Conservation (phyloP, 2,113 vertebrate species). For the Tetrax tetrax region DNA sequence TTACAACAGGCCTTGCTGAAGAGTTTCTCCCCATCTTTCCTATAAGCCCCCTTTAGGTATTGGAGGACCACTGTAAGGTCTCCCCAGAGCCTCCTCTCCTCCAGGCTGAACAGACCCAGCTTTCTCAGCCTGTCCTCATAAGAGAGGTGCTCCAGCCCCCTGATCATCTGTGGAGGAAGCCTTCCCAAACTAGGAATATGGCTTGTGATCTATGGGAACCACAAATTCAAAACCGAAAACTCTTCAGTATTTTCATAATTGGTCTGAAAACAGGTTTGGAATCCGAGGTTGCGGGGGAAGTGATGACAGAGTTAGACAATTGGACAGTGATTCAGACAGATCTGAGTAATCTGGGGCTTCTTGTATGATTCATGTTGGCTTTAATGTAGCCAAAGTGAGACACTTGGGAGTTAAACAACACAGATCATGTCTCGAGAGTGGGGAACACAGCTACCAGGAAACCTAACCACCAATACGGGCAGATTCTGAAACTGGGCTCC, state of each 20-base stretch:
- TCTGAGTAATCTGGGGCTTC: not conserved
- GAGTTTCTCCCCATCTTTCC: too few species aligned
- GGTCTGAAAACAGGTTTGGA: not conserved
- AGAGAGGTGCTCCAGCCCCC: too few species aligned
- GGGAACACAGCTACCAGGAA: not conserved
- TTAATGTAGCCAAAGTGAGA: not conserved
- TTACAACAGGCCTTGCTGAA: too few species aligned
- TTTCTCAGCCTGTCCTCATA: too few species aligned
- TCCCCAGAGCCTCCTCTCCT: too few species aligned
- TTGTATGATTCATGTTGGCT: not conserved
- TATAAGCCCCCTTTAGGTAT: too few species aligned
- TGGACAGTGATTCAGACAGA: not conserved
- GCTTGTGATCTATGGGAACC: not conserved
- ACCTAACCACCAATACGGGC: rapidly evolving
- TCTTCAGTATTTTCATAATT: not conserved
- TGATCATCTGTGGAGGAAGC: not conserved
- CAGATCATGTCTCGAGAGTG: rapidly evolving
- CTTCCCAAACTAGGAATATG: not conserved
- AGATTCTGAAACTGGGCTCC: not conserved
- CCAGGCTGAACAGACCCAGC: too few species aligned
- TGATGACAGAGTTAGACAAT: not conserved
- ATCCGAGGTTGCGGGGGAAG: not conserved
- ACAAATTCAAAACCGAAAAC: not conserved
- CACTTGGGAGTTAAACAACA: not conserved
- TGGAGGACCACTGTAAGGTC: too few species aligned